Evolutionary conservation across 2,888 invertebrate genomes (phyloP).

Genomic region (Barypeithes pellucidus): DNA sequence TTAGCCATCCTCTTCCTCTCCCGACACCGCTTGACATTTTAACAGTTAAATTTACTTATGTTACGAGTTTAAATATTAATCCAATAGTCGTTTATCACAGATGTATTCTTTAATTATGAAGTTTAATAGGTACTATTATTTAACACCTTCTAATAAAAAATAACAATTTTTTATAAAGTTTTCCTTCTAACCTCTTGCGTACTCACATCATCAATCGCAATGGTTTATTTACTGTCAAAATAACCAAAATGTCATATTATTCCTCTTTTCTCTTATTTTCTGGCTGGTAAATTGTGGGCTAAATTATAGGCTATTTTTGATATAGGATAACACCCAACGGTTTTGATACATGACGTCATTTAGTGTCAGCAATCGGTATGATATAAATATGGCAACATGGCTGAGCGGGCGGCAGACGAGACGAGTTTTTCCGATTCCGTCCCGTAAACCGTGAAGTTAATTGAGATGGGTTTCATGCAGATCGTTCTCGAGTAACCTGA

Average conservation of each 20-base stretch:
- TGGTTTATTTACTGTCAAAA: conserved; percentile 24
- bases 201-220: neutral
- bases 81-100: conserved; percentile 8
- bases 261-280: neutral
- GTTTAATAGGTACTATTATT: neutral
- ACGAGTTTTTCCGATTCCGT: neutral
- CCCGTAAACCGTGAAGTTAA: too few species aligned
- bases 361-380: neutral
- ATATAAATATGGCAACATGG: conserved; percentile 20
- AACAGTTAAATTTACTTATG: neutral
- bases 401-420: neutral
- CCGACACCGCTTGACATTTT: conserved; percentile 55
- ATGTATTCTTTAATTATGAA: neutral
- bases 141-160: neutral
- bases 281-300: neutral
- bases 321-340: neutral
- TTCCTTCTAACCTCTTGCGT: conserved; percentile 13
- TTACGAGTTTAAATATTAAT: conserved; percentile 2
- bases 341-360: conserved; percentile 7
- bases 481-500: conserved; percentile 8
- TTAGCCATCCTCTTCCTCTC: conserved; percentile 61
- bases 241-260: neutral
- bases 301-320: neutral
- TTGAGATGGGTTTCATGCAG: neutral
- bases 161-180: neutral